phyloP scores from a whole-genome alignment of 1,140 invertebrate species.

The Drosophila simulans region DNA sequence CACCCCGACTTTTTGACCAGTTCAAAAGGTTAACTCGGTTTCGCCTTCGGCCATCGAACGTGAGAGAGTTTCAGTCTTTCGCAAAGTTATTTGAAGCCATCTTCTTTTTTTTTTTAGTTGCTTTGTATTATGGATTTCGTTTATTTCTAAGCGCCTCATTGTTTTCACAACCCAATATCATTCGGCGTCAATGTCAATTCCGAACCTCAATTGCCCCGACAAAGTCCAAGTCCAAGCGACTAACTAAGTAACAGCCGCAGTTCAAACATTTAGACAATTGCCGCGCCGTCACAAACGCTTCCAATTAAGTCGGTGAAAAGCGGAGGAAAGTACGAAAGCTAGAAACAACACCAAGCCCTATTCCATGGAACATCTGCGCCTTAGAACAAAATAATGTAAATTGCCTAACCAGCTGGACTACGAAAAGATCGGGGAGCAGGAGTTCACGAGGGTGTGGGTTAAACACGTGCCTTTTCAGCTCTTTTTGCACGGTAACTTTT shows the following conservation, averaged over 20 bases:
- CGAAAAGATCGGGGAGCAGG: slow-evolving; percentile 14
- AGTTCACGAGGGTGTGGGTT: slow-evolving; percentile 10
- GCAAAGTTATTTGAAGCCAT: slow-evolving; percentile 18
- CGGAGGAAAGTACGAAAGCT: slow-evolving; percentile 37
- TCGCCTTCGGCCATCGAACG: slow-evolving; percentile 46
- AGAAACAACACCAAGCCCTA: slow-evolving; percentile 8
- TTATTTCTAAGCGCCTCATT: slow-evolving; percentile 40
- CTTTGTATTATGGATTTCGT: slow-evolving; percentile 23
- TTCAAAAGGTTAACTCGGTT: slow-evolving; percentile 73
- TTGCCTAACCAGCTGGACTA: slow-evolving; percentile 49
- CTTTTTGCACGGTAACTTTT: not conserved
- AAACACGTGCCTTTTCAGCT: slow-evolving; percentile 21
- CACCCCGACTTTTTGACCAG: slow-evolving; percentile 48
- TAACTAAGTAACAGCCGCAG: slow-evolving; percentile 33
- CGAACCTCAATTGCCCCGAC: slow-evolving; percentile 36
- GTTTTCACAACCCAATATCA: slow-evolving; percentile 30
- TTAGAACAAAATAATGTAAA: slow-evolving; percentile 63
- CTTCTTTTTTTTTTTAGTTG: slow-evolving; percentile 22
- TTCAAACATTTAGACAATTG: slow-evolving; percentile 65
- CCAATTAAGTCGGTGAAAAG: slow-evolving; percentile 69
- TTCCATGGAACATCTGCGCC: slow-evolving; percentile 51
- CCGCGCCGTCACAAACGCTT: slow-evolving; percentile 33
- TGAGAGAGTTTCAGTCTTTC: slow-evolving; percentile 60
- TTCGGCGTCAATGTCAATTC: slow-evolving; percentile 54
- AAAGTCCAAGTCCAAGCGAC: slow-evolving; percentile 44